A percentile compares a stretch with the other conserved stretches of the same genome.
Conservation (phyloP, 2,113 vertebrate genomes). For the Propithecus coquereli region DNA sequence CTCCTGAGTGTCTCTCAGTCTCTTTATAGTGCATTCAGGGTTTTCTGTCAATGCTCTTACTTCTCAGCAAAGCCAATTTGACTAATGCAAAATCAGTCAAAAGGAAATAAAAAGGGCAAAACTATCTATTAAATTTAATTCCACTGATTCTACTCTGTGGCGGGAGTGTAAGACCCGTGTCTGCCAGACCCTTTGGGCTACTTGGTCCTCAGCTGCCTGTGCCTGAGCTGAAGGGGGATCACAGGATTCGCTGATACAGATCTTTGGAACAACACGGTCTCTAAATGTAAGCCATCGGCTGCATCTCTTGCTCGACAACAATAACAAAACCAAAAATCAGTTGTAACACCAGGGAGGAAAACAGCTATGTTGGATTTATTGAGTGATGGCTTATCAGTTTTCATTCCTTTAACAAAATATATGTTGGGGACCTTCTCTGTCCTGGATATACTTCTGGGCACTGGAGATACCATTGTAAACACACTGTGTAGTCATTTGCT, state of each 20-base stretch:
- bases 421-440: background rate
- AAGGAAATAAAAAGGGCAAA: background rate
- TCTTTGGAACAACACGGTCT: background rate
- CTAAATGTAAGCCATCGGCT: background rate
- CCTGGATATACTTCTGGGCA: background rate
- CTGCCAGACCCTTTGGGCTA: background rate
- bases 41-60: slow-evolving; percentile 21
- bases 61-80: slow-evolving; percentile 25
- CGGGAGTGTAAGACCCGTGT: background rate
- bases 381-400: background rate
- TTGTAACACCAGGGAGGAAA: background rate
- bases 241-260: background rate
- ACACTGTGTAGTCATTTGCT: background rate
- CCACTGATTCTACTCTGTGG: slow-evolving; percentile 1
- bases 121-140: slow-evolving; percentile 25
- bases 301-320: background rate
- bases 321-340: background rate
- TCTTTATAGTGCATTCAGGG: background rate
- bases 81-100: background rate
- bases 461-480: background rate
- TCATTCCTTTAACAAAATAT: background rate
- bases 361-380: background rate
- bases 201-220: background rate
- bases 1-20: background rate
- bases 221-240: background rate